These are phyloP conservation scores for Diorhabda elongata DNA, from an alignment of 1,140 invertebrate genomes.

Conservation along the genomic window DNA sequence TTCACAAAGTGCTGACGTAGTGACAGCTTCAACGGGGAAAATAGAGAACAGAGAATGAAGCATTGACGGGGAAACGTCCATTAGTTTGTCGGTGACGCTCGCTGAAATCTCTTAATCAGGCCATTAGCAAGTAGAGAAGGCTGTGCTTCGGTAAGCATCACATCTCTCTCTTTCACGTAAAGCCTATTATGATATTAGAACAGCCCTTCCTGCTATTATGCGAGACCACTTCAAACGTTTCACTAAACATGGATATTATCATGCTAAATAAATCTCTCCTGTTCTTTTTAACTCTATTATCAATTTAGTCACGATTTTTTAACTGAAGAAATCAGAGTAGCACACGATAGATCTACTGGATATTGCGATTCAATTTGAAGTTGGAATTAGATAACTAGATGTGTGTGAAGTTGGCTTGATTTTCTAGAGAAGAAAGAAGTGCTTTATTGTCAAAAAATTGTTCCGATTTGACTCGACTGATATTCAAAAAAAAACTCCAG, in stretches of 20 bases:
- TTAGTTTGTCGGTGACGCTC: conserved; percentile 29
- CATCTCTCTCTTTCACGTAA: conserved; percentile 26
- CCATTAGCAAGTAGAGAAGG: conserved; percentile 40
- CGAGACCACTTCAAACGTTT: conserved; percentile 29
- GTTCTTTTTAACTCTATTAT: too few relatives aligned
- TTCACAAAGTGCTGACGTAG: neutral
- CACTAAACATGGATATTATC: conserved; percentile 19
- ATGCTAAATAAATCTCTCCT: conserved; percentile 17
- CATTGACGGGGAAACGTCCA: conserved; percentile 31
- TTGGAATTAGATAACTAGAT: too few relatives aligned
- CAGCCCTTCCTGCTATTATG: conserved; percentile 34
- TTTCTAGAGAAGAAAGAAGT: too few relatives aligned
- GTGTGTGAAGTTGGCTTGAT: too few relatives aligned
- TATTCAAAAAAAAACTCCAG: too few relatives aligned
- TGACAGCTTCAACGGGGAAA: conserved; percentile 1
- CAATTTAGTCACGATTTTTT: too few relatives aligned
- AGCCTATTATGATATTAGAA: conserved; percentile 44
- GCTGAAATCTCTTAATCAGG: conserved; percentile 43
- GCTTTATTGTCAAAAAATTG: too few relatives aligned
- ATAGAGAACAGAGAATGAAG: neutral
- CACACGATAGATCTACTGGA: too few relatives aligned
- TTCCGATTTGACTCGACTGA: too few relatives aligned
- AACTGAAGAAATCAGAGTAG: too few relatives aligned
- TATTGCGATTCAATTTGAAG: too few relatives aligned
- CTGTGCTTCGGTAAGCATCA: conserved; percentile 37